A percentile compares a stretch with the other conserved stretches of the same genome.
These are phyloP conservation scores for Acronicta aceris DNA, from an alignment of 2,888 invertebrate genomes.

Conservation along the genomic window DNA sequence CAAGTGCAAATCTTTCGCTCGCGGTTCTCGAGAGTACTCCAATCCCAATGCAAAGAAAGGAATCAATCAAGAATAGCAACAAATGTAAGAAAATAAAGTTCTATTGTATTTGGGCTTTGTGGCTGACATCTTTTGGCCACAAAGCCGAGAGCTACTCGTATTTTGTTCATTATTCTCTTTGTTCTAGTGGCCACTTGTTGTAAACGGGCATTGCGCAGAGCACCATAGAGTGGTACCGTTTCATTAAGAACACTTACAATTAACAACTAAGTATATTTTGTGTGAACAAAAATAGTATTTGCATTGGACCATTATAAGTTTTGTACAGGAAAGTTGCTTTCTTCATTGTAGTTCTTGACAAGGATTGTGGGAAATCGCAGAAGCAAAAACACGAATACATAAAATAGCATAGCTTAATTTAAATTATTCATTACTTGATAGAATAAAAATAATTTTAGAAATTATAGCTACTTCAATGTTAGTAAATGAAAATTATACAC, in stretches of 20 bases:
- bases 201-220: constrained; percentile 72
- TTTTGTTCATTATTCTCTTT: constrained; percentile 79
- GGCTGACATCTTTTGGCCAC: constrained; percentile 82
- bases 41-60: constrained; percentile 67
- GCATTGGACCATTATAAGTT: constrained; percentile 23
- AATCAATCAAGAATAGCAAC: constrained; percentile 80
- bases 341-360: background rate
- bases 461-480: no score
- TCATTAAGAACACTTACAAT: constrained; percentile 63
- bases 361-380: background rate
- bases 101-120: constrained; percentile 70
- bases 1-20: constrained; percentile 59
- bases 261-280: constrained; percentile 40
- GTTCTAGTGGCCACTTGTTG: constrained; percentile 74
- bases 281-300: constrained; percentile 54
- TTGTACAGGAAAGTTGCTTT: background rate
- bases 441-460: no score
- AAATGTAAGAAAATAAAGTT: constrained; percentile 84
- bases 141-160: constrained; percentile 76
- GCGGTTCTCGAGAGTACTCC: constrained; percentile 71
- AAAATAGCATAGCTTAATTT: no score
- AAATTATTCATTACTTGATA: no score
- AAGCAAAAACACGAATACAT: background rate
- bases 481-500: no score
- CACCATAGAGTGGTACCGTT: constrained; percentile 68